Percentiles rank a stretch among this genome's conserved stretches.
Conservation (phyloP, 2,888 invertebrate genomes). For the Acrobasis repandana region DNA sequence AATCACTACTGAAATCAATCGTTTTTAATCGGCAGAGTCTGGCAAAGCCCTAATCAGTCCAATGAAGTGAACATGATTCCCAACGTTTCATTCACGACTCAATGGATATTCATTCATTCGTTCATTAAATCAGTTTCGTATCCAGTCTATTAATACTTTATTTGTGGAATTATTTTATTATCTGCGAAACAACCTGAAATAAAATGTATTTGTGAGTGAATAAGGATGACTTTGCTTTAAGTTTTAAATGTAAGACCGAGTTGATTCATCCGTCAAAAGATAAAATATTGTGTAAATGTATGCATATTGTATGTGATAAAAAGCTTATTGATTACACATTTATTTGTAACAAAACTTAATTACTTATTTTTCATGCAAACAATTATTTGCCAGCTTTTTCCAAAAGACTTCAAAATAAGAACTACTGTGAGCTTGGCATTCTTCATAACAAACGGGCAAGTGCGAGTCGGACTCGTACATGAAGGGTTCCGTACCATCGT, state of each 20-base stretch:
- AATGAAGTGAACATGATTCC: conserved; percentile 60
- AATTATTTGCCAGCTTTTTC: neutral
- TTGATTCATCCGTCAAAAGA: conserved; percentile 6
- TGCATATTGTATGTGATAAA: neutral
- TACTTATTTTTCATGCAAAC: neutral
- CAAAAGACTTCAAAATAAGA: neutral
- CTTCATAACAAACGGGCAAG: too few relatives aligned
- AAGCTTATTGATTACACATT: neutral
- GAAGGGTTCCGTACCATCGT: too few relatives aligned
- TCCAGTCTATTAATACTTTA: conserved; percentile 48
- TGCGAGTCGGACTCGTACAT: too few relatives aligned
- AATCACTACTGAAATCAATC: conserved; percentile 31
- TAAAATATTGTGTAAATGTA: conserved; percentile 4
- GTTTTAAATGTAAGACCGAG: neutral
- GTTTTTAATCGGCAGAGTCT: conserved; percentile 28
- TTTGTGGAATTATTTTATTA: conserved; percentile 22
- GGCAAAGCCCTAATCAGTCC: conserved; percentile 47
- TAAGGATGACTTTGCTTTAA: neutral
- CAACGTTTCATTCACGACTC: conserved; percentile 60
- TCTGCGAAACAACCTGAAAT: neutral
- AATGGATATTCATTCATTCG: conserved; percentile 61
- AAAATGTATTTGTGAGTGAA: neutral
- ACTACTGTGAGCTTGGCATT: neutral
- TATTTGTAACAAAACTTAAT: neutral
- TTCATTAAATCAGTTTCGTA: conserved; percentile 66